Percentiles rank a stretch among this genome's conserved stretches.
Evolutionary conservation across 2,888 invertebrate genomes (phyloP).

Genomic region (Automeris io): DNA sequence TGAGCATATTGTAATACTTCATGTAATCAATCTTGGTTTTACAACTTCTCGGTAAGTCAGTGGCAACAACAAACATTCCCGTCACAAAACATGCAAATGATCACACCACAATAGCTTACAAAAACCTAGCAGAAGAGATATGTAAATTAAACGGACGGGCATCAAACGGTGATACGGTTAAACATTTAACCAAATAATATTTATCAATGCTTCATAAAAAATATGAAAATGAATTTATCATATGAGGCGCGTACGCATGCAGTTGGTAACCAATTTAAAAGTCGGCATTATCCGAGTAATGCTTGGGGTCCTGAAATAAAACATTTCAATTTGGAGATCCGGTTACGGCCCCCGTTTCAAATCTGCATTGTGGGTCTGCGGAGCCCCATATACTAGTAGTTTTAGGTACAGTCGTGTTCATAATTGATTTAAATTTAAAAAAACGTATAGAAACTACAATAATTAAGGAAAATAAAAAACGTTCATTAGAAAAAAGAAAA

Average conservation of each 20-base stretch:
- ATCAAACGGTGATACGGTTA: constrained; percentile 63
- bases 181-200: constrained; percentile 68
- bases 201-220: constrained; percentile 34
- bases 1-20: constrained; percentile 39
- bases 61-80: constrained; percentile 50
- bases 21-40: constrained; percentile 54
- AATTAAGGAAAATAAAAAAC: too few species aligned
- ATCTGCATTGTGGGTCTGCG: constrained; percentile 71
- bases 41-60: constrained; percentile 47
- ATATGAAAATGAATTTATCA: constrained; percentile 9
- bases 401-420: constrained; percentile 47
- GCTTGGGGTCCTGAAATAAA: constrained; percentile 64
- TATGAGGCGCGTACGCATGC: constrained; percentile 45
- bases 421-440: too few species aligned
- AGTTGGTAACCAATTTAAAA: constrained; percentile 74
- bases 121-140: constrained; percentile 25
- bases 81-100: constrained; percentile 45
- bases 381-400: constrained; percentile 67
- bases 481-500: too few species aligned
- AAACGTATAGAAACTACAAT: too few species aligned
- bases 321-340: constrained; percentile 77
- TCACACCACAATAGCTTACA: constrained; percentile 23
- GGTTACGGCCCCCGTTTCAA: constrained; percentile 68
- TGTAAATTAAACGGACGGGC: constrained; percentile 46
- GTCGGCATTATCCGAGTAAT: constrained; percentile 65